Evolutionary conservation across 2,797 vertebrate genomes (phyloP).

Genomic region (Pipistrellus kuhlii): DNA sequence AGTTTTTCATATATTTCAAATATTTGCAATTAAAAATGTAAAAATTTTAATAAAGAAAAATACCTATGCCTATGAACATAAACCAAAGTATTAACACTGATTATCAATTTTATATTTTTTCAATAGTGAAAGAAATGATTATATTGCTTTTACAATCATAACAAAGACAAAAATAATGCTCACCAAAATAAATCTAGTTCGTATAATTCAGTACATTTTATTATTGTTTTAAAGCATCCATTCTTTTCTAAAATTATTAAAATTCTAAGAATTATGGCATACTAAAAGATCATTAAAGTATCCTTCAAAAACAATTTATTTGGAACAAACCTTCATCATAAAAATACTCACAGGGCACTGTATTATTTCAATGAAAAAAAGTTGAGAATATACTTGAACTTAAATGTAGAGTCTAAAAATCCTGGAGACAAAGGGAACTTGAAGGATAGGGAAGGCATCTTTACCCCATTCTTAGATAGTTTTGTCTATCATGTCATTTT

Average conservation of each 20-base stretch:
- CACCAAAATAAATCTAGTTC: slow-evolving; percentile 6
- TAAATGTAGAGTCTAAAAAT: not conserved
- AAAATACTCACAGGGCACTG: slow-evolving; percentile 25
- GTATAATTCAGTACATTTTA: not conserved
- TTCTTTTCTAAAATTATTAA: slow-evolving; percentile 26
- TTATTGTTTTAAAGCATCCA: not conserved
- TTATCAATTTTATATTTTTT: not conserved
- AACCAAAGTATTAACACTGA: not conserved
- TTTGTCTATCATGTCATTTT: not conserved
- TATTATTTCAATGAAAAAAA: slow-evolving; percentile 10
- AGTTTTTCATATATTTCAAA: not conserved
- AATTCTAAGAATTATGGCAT: not conserved
- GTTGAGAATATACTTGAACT: slow-evolving; percentile 13
- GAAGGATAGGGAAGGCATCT: not conserved
- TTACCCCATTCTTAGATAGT: not conserved
- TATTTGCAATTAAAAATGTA: slow-evolving; percentile 18
- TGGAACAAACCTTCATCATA: not conserved
- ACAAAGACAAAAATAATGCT: not conserved
- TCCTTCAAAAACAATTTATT: slow-evolving; percentile 27
- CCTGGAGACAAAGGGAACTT: not conserved
- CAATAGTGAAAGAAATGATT: not conserved
- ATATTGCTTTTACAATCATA: not conserved
- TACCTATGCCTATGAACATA: not conserved
- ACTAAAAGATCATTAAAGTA: slow-evolving; percentile 28
- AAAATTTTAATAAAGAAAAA: not conserved